Evolutionary conservation across 2,113 vertebrate genomes (phyloP).

Genomic region (Lichenostomus cassidix): DNA sequence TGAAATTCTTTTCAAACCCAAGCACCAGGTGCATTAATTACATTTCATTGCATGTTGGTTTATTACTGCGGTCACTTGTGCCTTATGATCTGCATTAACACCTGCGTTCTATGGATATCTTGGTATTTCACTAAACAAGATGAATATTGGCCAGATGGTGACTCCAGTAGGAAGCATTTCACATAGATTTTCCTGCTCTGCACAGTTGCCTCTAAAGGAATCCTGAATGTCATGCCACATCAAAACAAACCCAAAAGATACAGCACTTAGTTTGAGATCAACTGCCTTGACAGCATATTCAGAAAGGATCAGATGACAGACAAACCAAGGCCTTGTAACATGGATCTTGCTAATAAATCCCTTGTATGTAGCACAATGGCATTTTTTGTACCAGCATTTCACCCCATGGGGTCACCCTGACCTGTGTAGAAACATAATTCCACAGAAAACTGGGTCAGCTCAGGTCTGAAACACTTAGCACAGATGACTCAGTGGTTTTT

Average conservation of each 20-base stretch:
- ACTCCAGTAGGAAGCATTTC: conserved; percentile 69
- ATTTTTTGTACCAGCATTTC: background rate
- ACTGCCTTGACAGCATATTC: background rate
- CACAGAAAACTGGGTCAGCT: conserved; percentile 26
- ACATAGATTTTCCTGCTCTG: conserved; percentile 43
- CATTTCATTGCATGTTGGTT: conserved; percentile 68
- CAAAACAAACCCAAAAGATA: conserved; percentile 27
- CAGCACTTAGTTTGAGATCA: background rate
- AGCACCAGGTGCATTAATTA: conserved; percentile 74
- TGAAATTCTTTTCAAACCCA: conserved; percentile 16
- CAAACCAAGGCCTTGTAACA: background rate
- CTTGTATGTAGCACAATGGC: background rate
- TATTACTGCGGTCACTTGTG: conserved; percentile 67
- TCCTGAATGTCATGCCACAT: conserved; percentile 65
- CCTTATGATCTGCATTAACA: conserved; percentile 63
- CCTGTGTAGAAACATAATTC: background rate
- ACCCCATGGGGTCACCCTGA: background rate
- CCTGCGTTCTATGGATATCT: conserved; percentile 67
- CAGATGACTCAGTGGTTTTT: background rate
- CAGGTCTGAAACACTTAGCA: background rate
- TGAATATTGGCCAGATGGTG: conserved; percentile 77
- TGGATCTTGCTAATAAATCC: background rate
- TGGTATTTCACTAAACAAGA: conserved; percentile 70
- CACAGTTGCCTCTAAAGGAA: conserved; percentile 72
- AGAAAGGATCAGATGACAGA: background rate